A percentile compares a stretch with the other conserved stretches of the same genome.
These are phyloP conservation scores for Ageneiosus marmoratus DNA, from an alignment of 2,113 vertebrate genomes.

Conservation along the genomic window DNA sequence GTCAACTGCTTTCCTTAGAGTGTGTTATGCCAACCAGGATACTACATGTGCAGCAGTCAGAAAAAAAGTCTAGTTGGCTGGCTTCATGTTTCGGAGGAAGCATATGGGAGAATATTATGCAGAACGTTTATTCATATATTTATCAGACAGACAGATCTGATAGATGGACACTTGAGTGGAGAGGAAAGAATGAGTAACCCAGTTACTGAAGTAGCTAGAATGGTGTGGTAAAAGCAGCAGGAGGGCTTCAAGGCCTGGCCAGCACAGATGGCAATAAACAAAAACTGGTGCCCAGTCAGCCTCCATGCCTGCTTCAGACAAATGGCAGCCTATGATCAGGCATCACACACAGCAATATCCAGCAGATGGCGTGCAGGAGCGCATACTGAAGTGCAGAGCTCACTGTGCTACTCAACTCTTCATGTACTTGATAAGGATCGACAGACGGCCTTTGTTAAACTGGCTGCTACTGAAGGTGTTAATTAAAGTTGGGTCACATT, in stretches of 20 bases:
- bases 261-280: constrained; percentile 58
- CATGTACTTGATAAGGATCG: not conserved
- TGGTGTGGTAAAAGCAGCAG: not conserved
- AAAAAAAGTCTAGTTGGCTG: not conserved
- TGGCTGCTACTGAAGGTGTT: constrained; percentile 10
- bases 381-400: not conserved
- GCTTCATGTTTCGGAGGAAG: not conserved
- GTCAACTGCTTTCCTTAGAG: not conserved
- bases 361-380: constrained; percentile 59
- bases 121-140: not conserved
- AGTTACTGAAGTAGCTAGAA: constrained; percentile 7
- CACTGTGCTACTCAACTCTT: not conserved
- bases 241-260: constrained; percentile 28
- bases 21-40: not conserved
- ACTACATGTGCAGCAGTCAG: not conserved
- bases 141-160: not conserved
- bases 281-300: constrained; percentile 58
- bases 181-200: not conserved
- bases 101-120: not conserved
- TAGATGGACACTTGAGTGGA: not conserved
- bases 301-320: constrained; percentile 57
- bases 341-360: constrained; percentile 49
- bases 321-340: constrained; percentile 57
- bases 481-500: constrained; percentile 13
- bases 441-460: constrained; percentile 8